Base-by-base conservation (phyloP, 2,113 vertebrate genomes). In the Micronycteris hirsuta region DNA sequence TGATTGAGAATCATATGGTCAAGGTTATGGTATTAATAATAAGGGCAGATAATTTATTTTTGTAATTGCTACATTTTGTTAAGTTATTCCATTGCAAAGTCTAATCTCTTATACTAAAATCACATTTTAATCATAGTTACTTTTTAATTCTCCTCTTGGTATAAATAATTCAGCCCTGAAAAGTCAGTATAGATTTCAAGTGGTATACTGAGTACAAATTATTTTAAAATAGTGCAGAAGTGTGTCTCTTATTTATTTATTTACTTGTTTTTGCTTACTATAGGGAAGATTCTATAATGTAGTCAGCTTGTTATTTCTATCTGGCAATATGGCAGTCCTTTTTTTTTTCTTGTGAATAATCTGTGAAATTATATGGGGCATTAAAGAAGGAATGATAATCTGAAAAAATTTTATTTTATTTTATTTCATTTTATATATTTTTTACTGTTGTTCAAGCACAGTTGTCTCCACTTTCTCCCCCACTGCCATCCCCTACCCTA, bases 181-280 rank as follows among this genome's bases (percentile, higher is more conserved):
- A 81, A 83, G 56, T 63, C 11, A 67, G 11, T 88, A 16, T 83
- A 38, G 49, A 61, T 80, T 86, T 84, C 56, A 76, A 10, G n/a
- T 88, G 63, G 22, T 82, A 63, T 91, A 26, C 54, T 82, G 19
- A 85, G 10, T 68, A 71, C 5, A 38, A 43, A 41, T 94, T 83
- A 63, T 94, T 96, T 85, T 65, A 71, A 93, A 93, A 45, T 63
- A 77, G 61, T 61, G 15, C 24, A 54, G 68, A 96, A 38, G 16
- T 67, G 1, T 68, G 5, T 58, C 36, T 7, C 61, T 12, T 76
- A 41, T 58, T 36, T 38, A 78, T n/a, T 31, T 33, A 83, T 28
- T 31, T 38, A 61, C 78, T 33, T 90, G 78, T 54, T 81, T 54
- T 76, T 61, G 17, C 70, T 84, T 85, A 33, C 6, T 49, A 9